phyloP scores from a whole-genome alignment of 2,113 vertebrate species.

The Phocoena phocoena region DNA sequence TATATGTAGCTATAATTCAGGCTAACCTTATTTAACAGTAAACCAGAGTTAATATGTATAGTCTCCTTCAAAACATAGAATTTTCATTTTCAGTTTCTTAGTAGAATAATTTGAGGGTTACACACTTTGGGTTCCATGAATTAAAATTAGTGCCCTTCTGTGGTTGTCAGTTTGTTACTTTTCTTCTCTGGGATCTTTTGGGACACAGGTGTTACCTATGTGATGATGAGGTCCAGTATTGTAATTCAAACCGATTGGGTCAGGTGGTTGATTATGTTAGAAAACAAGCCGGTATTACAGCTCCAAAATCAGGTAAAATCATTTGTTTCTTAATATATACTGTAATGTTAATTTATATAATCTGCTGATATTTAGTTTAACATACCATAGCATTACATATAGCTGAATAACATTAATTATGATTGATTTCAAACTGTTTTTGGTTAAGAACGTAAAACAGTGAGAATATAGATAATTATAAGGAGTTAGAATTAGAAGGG shows the following conservation, averaged over 20 bases:
- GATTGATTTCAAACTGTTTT: slow-evolving; percentile 31
- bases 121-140: neutral
- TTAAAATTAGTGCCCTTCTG: neutral
- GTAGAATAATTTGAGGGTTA: neutral
- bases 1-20: neutral
- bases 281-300: slow-evolving; percentile 85
- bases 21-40: neutral
- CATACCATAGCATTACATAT: neutral
- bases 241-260: slow-evolving; percentile 88
- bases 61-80: neutral
- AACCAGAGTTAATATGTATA: neutral
- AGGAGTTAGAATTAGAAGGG: neutral
- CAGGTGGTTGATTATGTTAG: slow-evolving; percentile 91
- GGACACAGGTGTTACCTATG: slow-evolving; percentile 94
- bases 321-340: neutral
- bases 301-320: slow-evolving; percentile 85
- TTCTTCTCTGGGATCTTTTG: slow-evolving; percentile 57
- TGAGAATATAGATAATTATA: neutral
- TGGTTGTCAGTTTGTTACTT: slow-evolving; percentile 36
- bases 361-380: neutral
- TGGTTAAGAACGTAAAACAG: neutral
- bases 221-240: slow-evolving; percentile 91
- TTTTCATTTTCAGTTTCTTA: slow-evolving; percentile 14
- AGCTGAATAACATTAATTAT: neutral
- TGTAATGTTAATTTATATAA: neutral